Percentiles rank a stretch among this genome's conserved stretches.
phyloP scores from a whole-genome alignment of 2,888 invertebrate species.

The Spodoptera picta region DNA sequence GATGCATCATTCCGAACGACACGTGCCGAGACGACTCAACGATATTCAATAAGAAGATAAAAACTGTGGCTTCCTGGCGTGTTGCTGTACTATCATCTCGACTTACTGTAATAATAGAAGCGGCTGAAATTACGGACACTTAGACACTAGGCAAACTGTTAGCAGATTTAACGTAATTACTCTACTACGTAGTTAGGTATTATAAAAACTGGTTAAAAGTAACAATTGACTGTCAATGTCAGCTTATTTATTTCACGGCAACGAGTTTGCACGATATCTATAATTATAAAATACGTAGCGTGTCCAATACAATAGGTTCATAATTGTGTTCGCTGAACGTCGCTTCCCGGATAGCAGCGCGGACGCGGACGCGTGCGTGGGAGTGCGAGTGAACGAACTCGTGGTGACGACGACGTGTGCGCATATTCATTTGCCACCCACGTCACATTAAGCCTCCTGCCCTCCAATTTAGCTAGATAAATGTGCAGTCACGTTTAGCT shows the following conservation, averaged over 20 bases:
- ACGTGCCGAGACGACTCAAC: conserved; percentile 15
- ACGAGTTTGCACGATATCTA: conserved; percentile 44
- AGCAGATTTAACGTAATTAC: conserved; percentile 28
- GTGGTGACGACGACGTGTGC: conserved; percentile 44
- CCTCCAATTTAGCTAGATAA: conserved; percentile 32
- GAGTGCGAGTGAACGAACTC: conserved; percentile 68
- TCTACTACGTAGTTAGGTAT: conserved; percentile 5
- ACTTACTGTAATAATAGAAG: conserved; percentile 21
- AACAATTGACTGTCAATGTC: conserved; percentile 49
- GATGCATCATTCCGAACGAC: conserved; percentile 51
- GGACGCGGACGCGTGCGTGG: conserved; percentile 50
- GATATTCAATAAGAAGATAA: conserved; percentile 49
- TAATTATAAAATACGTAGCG: conserved; percentile 53
- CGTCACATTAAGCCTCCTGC: conserved; percentile 37
- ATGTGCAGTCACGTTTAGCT: conserved; percentile 29
- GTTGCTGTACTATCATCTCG: conserved; percentile 20
- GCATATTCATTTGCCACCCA: conserved; percentile 56
- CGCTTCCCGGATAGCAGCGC: conserved; percentile 54
- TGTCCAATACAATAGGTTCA: conserved; percentile 54
- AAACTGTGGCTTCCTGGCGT: conserved; percentile 23
- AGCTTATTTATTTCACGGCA: conserved; percentile 50
- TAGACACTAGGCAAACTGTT: conserved; percentile 6
- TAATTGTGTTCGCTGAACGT: conserved; percentile 51
- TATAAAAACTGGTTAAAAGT: conserved; percentile 30
- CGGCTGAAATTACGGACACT: conserved; percentile 25